Conservation (phyloP, 2,888 invertebrate genomes). For the Sinodicranocentrus sp. region DNA sequence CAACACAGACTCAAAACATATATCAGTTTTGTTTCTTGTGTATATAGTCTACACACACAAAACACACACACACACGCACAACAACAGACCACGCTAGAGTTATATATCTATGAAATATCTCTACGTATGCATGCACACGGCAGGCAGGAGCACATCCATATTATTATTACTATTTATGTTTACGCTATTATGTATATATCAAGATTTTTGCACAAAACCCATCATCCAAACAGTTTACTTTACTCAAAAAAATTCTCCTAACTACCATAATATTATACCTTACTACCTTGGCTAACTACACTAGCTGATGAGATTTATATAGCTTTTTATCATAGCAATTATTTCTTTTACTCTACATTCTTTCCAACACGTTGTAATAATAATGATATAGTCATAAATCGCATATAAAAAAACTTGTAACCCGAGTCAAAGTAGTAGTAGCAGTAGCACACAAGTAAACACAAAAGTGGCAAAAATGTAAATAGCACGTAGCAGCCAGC, state of each 20-base stretch:
- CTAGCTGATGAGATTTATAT: constrained; percentile 15
- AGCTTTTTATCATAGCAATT: constrained; percentile 37
- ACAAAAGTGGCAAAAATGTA: too few species aligned
- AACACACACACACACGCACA: background rate
- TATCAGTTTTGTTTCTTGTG: constrained; percentile 2
- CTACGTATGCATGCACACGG: constrained; percentile 6
- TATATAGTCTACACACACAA: background rate
- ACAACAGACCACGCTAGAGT: background rate
- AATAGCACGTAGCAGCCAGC: too few species aligned
- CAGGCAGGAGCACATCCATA: background rate
- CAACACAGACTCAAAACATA: background rate
- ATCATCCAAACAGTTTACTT: constrained; percentile 17
- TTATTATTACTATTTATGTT: constrained; percentile 6
- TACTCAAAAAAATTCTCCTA: background rate
- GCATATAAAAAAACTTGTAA: constrained; percentile 18
- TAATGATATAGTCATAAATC: constrained; percentile 52
- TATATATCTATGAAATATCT: too few species aligned
- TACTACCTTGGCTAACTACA: too few species aligned
- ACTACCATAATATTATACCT: background rate
- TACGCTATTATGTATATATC: background rate
- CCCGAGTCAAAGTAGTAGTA: background rate
- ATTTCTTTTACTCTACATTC: constrained; percentile 49
- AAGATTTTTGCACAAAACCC: constrained; percentile 47
- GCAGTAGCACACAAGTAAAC: too few species aligned
- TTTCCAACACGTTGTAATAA: constrained; percentile 44